phyloP scores from a whole-genome alignment of 2,888 invertebrate species.

The Melinaea marsaeus region DNA sequence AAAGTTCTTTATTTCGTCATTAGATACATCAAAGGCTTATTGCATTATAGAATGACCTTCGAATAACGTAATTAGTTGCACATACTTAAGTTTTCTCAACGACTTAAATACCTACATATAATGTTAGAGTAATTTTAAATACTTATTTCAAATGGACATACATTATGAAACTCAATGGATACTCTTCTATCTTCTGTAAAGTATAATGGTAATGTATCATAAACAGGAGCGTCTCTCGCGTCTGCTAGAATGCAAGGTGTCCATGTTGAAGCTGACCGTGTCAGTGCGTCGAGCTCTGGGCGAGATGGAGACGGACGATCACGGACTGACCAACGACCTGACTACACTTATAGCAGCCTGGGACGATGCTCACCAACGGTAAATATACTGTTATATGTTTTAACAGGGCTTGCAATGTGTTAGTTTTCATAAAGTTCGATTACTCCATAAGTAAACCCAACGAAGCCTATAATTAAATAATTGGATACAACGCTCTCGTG shows the following conservation, averaged over 20 bases:
- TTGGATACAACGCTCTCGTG: slow-evolving; percentile 9
- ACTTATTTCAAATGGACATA: no score
- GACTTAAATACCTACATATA: no score
- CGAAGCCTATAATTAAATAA: slow-evolving; percentile 10
- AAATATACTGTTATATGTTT: slow-evolving; percentile 22
- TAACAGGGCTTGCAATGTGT: not conserved
- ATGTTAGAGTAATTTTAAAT: no score
- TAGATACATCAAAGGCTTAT: no score
- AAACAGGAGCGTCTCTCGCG: slow-evolving; percentile 74
- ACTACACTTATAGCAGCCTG: slow-evolving; percentile 82
- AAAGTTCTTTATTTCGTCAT: no score
- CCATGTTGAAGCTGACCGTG: slow-evolving; percentile 77
- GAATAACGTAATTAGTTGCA: no score
- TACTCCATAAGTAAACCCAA: not conserved
- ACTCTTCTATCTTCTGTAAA: no score
- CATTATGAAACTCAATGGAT: no score
- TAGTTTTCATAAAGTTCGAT: not conserved
- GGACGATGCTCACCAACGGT: slow-evolving; percentile 85
- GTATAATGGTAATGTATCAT: slow-evolving; percentile 11
- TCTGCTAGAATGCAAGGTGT: slow-evolving; percentile 76
- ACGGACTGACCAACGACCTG: slow-evolving; percentile 80
- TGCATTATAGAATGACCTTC: no score
- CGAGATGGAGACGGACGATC: slow-evolving; percentile 64
- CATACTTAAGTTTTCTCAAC: no score
- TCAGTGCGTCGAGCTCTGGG: slow-evolving; percentile 77